Evolutionary conservation across 1,140 invertebrate genomes (phyloP).

Genomic region (Drosophila busckii): DNA sequence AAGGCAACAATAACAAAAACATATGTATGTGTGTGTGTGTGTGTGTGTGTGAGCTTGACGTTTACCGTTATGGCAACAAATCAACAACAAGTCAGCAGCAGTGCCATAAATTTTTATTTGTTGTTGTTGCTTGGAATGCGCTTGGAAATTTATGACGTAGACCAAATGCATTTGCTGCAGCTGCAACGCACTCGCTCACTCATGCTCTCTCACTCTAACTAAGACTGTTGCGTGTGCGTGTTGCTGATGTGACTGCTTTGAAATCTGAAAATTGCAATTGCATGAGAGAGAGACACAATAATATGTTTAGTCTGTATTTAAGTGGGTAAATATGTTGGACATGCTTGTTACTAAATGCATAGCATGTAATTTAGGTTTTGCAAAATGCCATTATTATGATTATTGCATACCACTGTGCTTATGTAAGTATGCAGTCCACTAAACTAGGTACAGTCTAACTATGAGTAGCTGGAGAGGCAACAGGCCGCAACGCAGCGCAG

Average conservation of each 20-base stretch:
- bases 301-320: conserved; percentile 62
- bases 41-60: conserved; percentile 34
- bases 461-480: conserved; percentile 2
- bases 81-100: conserved; percentile 38
- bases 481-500: neutral
- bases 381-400: conserved; percentile 53
- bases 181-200: neutral
- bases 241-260: conserved; percentile 43
- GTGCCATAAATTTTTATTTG: conserved; percentile 56
- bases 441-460: neutral
- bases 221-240: neutral
- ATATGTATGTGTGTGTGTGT: neutral
- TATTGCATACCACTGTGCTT: conserved; percentile 1
- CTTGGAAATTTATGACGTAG: conserved; percentile 58
- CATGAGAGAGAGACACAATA: too few relatives aligned
- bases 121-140: conserved; percentile 16
- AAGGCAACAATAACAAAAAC: conserved; percentile 22
- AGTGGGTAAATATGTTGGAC: conserved; percentile 73
- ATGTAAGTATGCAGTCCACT: neutral
- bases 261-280: conserved; percentile 73
- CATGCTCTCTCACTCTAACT: neutral
- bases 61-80: conserved; percentile 44
- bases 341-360: conserved; percentile 70
- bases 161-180: conserved; percentile 39
- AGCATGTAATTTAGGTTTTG: conserved; percentile 66